Evolutionary conservation across 2,888 invertebrate species (phyloP), one percentile per base, ranked within the genome.

Genomic region (Rhimphoctona megacephalus): DNA sequence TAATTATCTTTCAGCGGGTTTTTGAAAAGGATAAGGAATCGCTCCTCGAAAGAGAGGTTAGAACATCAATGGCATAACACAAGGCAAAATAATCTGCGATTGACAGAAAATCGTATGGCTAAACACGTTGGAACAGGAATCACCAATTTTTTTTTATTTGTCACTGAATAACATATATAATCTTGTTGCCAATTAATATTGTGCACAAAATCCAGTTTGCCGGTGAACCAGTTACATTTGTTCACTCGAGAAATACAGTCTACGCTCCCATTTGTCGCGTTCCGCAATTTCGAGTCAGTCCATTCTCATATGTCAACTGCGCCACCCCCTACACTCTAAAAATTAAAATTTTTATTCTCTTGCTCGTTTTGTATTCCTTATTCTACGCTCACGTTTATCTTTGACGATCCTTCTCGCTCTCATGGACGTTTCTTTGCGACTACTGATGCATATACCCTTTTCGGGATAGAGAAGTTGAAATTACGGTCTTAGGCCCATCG

Each of bases 31-130:
- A 39, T 66, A 1, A 61, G 17, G 8, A 36, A 83, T 6, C 7
- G 5, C 22, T 6, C 25, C 61, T 2, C 19, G 22, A 72, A 83
- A 70, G 33, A 52, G 83, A 86, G 86, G 86, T 86, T 85, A 83
- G 30, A 17, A 52, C 39, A 52, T 30, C 67, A 74, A 54, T 54
- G 33, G 30, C 36, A 78, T 19, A 43, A 52, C 33, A 46, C 17
- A n/a, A 17, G 46, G 36, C 36, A 54, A 43, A 52, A 80, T n/a
- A 33, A 43, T 7, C 5, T 78, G 5, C 25, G 22, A 54, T 30
- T 52, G 52, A 52, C n/a, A 25, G 57, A 43, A 11, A 85, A 72
- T 36, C 22, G 66, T n/a, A 7, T 14, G 69, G 14, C 14, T 36
- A 9, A 22, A 43, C 8, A 33, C 11, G 78, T 61, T 11, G 2